Percentiles rank a stretch among this genome's conserved stretches.
phyloP scores from a whole-genome alignment of 2,113 vertebrate species.

The Bufo gargarizans region DNA sequence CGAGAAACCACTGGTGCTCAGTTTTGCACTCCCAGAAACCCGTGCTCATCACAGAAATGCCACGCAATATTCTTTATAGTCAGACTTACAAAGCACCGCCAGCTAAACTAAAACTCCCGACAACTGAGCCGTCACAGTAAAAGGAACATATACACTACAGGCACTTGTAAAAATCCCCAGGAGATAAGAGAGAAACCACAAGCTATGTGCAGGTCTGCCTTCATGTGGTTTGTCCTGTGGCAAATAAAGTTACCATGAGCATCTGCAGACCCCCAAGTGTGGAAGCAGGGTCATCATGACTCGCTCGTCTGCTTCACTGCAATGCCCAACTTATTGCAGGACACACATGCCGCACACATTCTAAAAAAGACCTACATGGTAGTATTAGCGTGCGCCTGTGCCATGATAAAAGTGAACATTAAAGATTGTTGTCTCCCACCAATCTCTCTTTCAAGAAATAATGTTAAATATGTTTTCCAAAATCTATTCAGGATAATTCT shows the following conservation, averaged over 20 bases:
- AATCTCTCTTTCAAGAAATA: too few relatives aligned
- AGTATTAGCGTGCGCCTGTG: too few relatives aligned
- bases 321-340: neutral
- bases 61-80: neutral
- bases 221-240: conserved; percentile 34
- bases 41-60: too few relatives aligned
- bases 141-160: neutral
- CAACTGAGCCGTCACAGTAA: neutral
- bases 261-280: neutral
- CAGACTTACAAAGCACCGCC: neutral
- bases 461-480: too few relatives aligned
- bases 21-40: too few relatives aligned
- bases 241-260: neutral
- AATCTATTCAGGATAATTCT: too few relatives aligned
- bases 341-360: neutral
- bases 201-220: neutral
- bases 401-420: too few relatives aligned
- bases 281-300: neutral
- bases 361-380: too few relatives aligned
- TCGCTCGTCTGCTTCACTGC: neutral
- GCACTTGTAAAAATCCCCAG: conserved; percentile 15
- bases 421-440: too few relatives aligned
- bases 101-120: neutral
- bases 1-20: neutral
- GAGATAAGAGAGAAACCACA: conserved; percentile 29